Evolutionary conservation across 2,888 invertebrate species (phyloP), one percentile per base, ranked within the genome.

Genomic region (Sipha maydis): DNA sequence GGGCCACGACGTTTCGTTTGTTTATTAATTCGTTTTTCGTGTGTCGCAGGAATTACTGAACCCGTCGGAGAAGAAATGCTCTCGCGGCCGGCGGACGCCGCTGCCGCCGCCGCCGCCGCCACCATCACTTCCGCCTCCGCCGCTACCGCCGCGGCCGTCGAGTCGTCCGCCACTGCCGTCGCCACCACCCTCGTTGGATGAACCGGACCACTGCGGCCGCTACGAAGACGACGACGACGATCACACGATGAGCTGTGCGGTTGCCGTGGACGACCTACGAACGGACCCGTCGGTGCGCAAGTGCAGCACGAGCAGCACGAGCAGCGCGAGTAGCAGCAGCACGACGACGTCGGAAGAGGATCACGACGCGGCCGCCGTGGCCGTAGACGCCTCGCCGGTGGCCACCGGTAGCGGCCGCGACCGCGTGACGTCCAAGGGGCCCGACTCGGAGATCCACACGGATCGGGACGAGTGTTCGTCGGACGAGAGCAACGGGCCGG

Each of bases 321-420:
- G 48, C 14, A 48, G 48, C 48, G 48, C n/a, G 77, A 71, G 86
- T 56, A 85, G 54, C 31, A 89, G 88, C 61, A 88, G 86, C 94
- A 95, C 78, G 25, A 78, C n/a, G 93, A 93, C 89, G 93, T 93
- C 67, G 67, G 67, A 67, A 41, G 90, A 92, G 91, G 77, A 90
- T 91, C 28, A 92, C 92, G 41, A 75, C 79, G 92, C 92, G 14
- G 92, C 91, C 67, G 90, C 28, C 7, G 56, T 25, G 56, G 34
- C n/a, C 77, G 54, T 9, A 48, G 17, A 28, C 14, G n/a, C 82
- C 61, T 19, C 19, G 41, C 76, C 76, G 41, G 25, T 25, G 11
- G 48, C 48, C 48, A 48, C 14, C 48, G 48, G 48, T 1, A 48
- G 14, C 14, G 48, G 48, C 11, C 48, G 14, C 14, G 14, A 48